Percentiles rank a stretch among this genome's conserved stretches.
Evolutionary conservation across 2,113 vertebrate genomes (phyloP).

Genomic region (human (Homo sapiens)): DNA sequence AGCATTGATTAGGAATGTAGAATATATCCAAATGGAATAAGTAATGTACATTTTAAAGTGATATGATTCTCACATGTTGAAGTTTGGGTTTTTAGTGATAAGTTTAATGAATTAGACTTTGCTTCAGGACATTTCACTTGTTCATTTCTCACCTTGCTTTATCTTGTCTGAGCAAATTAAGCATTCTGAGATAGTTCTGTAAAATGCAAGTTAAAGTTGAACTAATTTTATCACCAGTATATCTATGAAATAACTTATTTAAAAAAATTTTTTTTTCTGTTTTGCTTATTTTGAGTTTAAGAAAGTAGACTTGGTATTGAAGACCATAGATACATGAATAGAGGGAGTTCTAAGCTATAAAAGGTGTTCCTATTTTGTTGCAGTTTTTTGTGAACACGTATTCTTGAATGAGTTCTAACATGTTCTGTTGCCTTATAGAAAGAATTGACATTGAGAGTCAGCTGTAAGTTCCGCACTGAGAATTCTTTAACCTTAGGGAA

Average conservation of each 20-base stretch:
- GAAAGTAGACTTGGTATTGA: slow-evolving; percentile 31
- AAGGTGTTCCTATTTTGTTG: neutral
- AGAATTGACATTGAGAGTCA: slow-evolving; percentile 15
- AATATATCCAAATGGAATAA: neutral
- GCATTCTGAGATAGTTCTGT: slow-evolving; percentile 14
- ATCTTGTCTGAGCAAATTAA: neutral
- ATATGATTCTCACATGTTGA: neutral
- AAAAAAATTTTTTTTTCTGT: neutral
- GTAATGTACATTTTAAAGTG: slow-evolving; percentile 10
- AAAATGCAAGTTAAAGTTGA: slow-evolving; percentile 31
- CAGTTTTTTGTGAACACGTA: slow-evolving; percentile 15
- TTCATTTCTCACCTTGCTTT: slow-evolving; percentile 35
- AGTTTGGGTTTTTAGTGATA: slow-evolving; percentile 29
- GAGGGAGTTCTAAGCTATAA: slow-evolving; percentile 26
- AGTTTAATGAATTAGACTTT: slow-evolving; percentile 50
- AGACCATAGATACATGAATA: neutral
- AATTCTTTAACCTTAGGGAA: slow-evolving; percentile 50
- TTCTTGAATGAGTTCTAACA: slow-evolving; percentile 37
- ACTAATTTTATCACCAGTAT: slow-evolving; percentile 13
- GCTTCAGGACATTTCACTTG: slow-evolving; percentile 22
- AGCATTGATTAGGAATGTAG: slow-evolving; percentile 22
- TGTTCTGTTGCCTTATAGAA: slow-evolving; percentile 53
- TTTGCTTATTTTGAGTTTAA: slow-evolving; percentile 52
- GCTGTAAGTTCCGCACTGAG: neutral
- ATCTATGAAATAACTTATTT: slow-evolving; percentile 4